phyloP scores from a whole-genome alignment of 2,113 vertebrate species.

The Sphaerodactylus townsendi region DNA sequence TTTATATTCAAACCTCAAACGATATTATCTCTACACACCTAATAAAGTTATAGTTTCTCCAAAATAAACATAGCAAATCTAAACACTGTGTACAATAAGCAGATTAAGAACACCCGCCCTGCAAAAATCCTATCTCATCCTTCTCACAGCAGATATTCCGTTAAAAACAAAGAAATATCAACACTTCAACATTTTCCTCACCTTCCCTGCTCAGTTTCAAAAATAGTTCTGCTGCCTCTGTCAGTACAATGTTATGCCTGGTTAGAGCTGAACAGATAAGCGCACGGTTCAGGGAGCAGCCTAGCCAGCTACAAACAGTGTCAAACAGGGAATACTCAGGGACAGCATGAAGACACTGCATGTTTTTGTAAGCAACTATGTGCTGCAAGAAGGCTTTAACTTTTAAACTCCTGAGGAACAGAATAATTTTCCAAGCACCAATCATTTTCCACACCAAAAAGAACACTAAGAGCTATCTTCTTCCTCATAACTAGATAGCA shows the following conservation, averaged over 20 bases:
- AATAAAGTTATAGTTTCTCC: not conserved
- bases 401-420: conserved; percentile 4
- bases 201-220: conserved; percentile 46
- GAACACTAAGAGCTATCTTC: not conserved
- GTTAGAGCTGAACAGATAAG: conserved; percentile 32
- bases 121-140: not conserved
- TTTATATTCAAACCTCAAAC: not conserved
- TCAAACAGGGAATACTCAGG: conserved; percentile 6
- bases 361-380: conserved; percentile 32
- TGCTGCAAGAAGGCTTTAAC: not conserved
- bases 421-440: not conserved
- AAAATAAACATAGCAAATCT: not conserved
- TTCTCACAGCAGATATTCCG: conserved; percentile 11
- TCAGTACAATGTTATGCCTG: conserved; percentile 59
- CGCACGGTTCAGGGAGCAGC: not conserved
- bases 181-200: conserved; percentile 45
- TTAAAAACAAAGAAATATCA: conserved; percentile 50
- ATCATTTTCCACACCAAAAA: not conserved
- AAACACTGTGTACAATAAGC: not conserved
- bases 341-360: not conserved
- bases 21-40: fast-evolving
- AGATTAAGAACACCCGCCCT: not conserved
- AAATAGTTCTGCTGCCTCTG: conserved; percentile 56
- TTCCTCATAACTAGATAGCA: conserved; percentile 27
- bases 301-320: conserved; percentile 15